Base-by-base conservation (phyloP, 2,797 vertebrate genomes). In the Siniperca scherzeri region DNA sequence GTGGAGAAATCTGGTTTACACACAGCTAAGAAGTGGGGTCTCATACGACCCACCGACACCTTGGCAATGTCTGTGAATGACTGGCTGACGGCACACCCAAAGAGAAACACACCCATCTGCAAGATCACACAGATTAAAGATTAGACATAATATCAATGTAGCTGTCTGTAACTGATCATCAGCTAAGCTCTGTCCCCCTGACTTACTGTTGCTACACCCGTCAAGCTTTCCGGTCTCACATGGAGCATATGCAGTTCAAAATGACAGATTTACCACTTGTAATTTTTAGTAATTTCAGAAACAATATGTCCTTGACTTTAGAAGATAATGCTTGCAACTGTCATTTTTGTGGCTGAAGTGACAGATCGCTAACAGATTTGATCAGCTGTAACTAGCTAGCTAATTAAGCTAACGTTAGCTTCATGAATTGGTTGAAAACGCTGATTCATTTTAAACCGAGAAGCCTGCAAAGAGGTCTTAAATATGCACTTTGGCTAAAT, bases 1-100 rank as follows among this genome's bases (percentile, higher is more conserved):
- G 88, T 90, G 81, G 95, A 93, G 91, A 96, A 96, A 89, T 98
- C 94, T 5, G 96, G 96, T 36, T 87, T 81, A 19, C 98, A 99
- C 68, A 99, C 96, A 0, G 93, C 96, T 81, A 99, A 79, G 93
- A 99, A 99, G 90, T 99, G 98, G 0, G 98, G 98, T 83, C 98
- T 95, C 96, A 99, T 95, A 40, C 98, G 97, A 40, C 98, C 98
- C 33, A 99, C 97, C 0, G 98, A 99, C 91, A 99, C 98, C 93
- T 99, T 99, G 86, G 98, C 98, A 40, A 99, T 99, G 96, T 99
- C 98, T 33, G 98, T 99, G 95, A 99, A 98, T 5, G 98, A 99
- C 94, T 99, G 98, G 93, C 98, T 99, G 90, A 99, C 94, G 74
- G 98, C 98, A 0, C 98, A 99, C 91, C 98, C 98, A 0, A 99